phyloP scores from a whole-genome alignment of 2,113 vertebrate species.

The Oplegnathus fasciatus region DNA sequence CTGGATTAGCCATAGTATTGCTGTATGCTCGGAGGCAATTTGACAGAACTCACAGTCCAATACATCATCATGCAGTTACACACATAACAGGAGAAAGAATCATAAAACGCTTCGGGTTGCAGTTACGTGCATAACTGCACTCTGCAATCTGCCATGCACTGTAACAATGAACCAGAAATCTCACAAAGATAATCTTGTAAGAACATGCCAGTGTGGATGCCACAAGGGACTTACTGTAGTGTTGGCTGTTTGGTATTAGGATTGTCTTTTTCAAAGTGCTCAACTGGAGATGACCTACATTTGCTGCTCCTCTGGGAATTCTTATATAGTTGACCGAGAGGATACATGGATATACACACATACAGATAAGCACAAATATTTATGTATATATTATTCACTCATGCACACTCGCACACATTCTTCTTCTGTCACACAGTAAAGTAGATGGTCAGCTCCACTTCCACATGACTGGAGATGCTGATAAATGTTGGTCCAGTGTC shows the following conservation, averaged over 20 bases:
- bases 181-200: slow-evolving; percentile 36
- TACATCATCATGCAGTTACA: neutral
- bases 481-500: slow-evolving; percentile 19
- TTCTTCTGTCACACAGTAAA: slow-evolving; percentile 21
- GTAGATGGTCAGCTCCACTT: slow-evolving; percentile 24
- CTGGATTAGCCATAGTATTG: neutral
- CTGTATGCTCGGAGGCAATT: neutral
- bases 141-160: slow-evolving; percentile 12
- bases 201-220: slow-evolving; percentile 38
- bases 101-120: slow-evolving; percentile 2
- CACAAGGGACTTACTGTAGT: slow-evolving; percentile 18
- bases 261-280: slow-evolving; percentile 42
- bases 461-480: slow-evolving; percentile 40
- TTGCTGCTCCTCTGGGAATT: slow-evolving; percentile 46
- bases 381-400: slow-evolving; percentile 17
- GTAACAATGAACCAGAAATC: slow-evolving; percentile 29
- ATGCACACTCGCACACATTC: slow-evolving; percentile 21
- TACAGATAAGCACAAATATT: neutral
- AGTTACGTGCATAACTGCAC: slow-evolving; percentile 27
- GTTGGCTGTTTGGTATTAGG: slow-evolving; percentile 38
- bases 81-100: neutral
- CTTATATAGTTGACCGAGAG: slow-evolving; percentile 25
- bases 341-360: slow-evolving; percentile 25
- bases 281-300: slow-evolving; percentile 65
- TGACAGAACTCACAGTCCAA: neutral